Base-by-base conservation (phyloP, 2,113 vertebrate species). In the Saccopteryx leptura region DNA sequence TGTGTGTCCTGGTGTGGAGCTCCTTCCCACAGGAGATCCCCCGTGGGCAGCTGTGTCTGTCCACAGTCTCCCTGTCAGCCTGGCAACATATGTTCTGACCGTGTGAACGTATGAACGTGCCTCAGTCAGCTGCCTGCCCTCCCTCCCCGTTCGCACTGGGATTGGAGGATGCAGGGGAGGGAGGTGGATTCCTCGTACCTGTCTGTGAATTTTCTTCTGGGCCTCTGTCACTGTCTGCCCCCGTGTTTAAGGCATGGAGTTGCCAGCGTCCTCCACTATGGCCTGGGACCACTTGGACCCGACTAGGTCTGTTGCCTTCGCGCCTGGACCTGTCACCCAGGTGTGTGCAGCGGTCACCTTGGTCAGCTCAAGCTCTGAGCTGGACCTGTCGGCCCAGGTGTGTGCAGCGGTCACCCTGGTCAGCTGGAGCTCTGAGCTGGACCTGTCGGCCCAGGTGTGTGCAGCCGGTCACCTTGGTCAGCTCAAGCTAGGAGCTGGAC, bases 271-370 rank as follows among this genome's bases (percentile, higher is more conserved):
- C 54, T 46, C 58, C 31, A 11, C 7, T 24, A 61, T 28, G 61
- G 61, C 23, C 61, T 66, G 50, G n/a, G 86, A 24, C 65, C 33
- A 3, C 18, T 50, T 28, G 18, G 56, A 26, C 61, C 50, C 31
- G 17, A 4, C 75, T 31, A 7, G 52, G 52, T 50, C n/a, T 52
- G 50, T n/a, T 61, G 3, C 63, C 23, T 39, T 4, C 1, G 11
- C 1, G 33, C 5, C 23, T 4, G 9, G 6, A 31, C 13, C 48
- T 0, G 0, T 0, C 46, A 39, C 54, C 63, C 68, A 7, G 18
- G 21, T 52, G 17, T 72, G 72, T 60, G 65, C 24, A 24, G 9
- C 0, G 0, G 33, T 19, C 28, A 26, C 33, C 58, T 23, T 24
- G 24, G 19, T 23, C 26, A 60, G 24, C 46, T 17, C 5, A 4